phyloP scores from a whole-genome alignment of 2,113 vertebrate genomes.

The Elaphurus davidianus region DNA sequence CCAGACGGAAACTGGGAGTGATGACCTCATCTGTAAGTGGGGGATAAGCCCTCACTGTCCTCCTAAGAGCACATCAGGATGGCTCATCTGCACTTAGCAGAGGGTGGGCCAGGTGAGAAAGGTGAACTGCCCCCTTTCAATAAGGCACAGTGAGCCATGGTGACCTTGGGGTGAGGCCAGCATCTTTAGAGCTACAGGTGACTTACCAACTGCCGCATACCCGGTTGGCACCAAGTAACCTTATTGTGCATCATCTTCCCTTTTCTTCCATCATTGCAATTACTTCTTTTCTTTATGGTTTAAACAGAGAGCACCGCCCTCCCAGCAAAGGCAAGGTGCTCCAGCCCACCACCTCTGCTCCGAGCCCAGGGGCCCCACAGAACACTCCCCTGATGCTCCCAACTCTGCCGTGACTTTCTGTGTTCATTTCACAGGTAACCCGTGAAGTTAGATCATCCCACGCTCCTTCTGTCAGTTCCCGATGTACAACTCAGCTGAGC shows the following conservation, averaged over 20 bases:
- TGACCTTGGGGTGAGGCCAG: not conserved
- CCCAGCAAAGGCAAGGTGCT: no score
- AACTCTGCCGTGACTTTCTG: rapidly evolving
- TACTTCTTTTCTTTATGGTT: not conserved
- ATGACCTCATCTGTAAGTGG: not conserved
- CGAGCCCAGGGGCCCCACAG: no score
- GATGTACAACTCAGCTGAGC: not conserved
- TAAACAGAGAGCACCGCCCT: not conserved
- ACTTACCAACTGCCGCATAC: rapidly evolving
- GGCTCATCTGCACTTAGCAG: not conserved
- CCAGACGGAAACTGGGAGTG: not conserved
- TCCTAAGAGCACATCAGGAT: rapidly evolving
- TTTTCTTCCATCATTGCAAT: not conserved
- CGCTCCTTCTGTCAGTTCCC: not conserved
- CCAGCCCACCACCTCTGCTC: not conserved
- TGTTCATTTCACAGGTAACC: not conserved
- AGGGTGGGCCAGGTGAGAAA: rapidly evolving
- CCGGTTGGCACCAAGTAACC: rapidly evolving
- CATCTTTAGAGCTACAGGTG: not conserved
- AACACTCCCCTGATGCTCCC: rapidly evolving
- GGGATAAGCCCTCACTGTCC: not conserved
- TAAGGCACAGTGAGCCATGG: not conserved
- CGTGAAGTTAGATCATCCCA: not conserved
- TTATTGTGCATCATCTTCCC: not conserved
- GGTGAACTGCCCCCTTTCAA: not conserved